Evolutionary conservation across 1,140 invertebrate genomes (phyloP).

Genomic region (Bombyx mori): ASM3026992v2 NC_085114.1:6870501-6871000

Average conservation of each 20-base stretch:
- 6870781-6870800: constrained; percentile 64
- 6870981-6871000: no score
- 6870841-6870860: no score
- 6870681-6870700: constrained; percentile 30
- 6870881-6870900: no score
- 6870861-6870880: no score
- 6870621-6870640: constrained; percentile 58
- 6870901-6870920: no score
- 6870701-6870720: constrained; percentile 19
- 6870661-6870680: constrained; percentile 29
- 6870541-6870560: constrained; percentile 52
- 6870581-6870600: constrained; percentile 54
- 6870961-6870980: no score
- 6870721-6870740: constrained; percentile 36
- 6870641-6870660: constrained; percentile 44
- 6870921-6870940: no score
- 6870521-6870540: constrained; percentile 54
- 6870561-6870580: constrained; percentile 51
- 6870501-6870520: constrained; percentile 47
- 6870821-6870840: no score
- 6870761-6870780: constrained; percentile 43
- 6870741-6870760: constrained; percentile 49
- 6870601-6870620: constrained; percentile 50
- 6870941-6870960: no score
- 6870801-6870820: constrained; percentile 33